Conservation (phyloP, 2,888 invertebrate genomes). For the Parnassius orleans region DNA sequence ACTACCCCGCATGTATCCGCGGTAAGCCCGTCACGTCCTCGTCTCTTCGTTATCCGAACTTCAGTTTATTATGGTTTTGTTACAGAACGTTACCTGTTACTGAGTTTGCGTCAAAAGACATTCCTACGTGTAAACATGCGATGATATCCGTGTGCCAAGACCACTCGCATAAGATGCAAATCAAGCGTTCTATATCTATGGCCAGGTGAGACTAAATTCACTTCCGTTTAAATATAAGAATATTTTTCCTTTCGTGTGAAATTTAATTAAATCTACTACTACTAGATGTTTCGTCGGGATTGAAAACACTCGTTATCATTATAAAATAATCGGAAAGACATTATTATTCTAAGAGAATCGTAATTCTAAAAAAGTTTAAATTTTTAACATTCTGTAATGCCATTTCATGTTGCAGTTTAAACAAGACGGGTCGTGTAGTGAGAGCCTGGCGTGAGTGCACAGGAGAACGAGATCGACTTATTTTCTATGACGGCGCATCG, state of each 20-base stretch:
- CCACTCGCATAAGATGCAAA: conserved; percentile 86
- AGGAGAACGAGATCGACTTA: conserved; percentile 89
- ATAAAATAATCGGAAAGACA: too few species aligned
- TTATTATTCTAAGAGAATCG: too few species aligned
- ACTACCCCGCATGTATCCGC: conserved; percentile 92
- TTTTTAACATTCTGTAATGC: neutral
- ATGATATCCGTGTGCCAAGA: conserved; percentile 93
- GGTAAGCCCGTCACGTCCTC: conserved; percentile 39
- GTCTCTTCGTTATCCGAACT: neutral
- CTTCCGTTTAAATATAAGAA: neutral
- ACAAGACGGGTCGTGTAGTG: conserved; percentile 86
- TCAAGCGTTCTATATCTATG: conserved; percentile 84
- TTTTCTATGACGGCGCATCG: conserved; percentile 92
- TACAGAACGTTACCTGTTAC: conserved; percentile 94
- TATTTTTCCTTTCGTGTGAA: too few species aligned
- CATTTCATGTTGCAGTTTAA: conserved; percentile 68
- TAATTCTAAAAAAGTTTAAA: neutral
- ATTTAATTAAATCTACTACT: too few species aligned
- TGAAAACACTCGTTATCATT: too few species aligned
- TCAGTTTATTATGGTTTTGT: neutral
- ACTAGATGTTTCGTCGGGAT: too few species aligned
- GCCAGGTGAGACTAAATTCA: conserved; percentile 69
- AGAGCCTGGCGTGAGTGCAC: conserved; percentile 93
- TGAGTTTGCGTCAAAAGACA: conserved; percentile 93
- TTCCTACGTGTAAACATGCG: conserved; percentile 94